Conservation (phyloP, 2,888 invertebrate genomes). For the Drosophila picticornis region DNA sequence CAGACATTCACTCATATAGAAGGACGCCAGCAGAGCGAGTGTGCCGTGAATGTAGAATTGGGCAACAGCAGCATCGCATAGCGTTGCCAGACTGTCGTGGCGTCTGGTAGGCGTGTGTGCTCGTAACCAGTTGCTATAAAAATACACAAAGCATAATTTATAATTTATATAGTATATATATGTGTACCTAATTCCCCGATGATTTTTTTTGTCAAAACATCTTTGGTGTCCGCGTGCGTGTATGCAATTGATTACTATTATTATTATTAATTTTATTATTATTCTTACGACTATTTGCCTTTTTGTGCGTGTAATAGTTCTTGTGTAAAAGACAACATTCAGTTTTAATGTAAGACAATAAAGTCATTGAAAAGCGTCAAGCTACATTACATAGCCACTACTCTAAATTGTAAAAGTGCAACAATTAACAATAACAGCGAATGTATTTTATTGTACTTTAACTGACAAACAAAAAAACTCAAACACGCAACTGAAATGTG, state of each 20-base stretch:
- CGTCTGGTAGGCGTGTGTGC: conserved; percentile 3
- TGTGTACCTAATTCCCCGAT: conserved; percentile 29
- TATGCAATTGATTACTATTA: conserved; percentile 40
- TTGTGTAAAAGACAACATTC: conserved; percentile 60
- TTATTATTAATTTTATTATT: conserved; percentile 42
- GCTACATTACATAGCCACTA: conserved; percentile 38
- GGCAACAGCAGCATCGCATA: conserved; percentile 20
- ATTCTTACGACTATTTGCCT: conserved; percentile 37
- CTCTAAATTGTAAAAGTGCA: conserved; percentile 50
- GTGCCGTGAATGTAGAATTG: conserved; percentile 6
- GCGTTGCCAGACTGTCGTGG: conserved; percentile 28
- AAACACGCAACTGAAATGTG: conserved; percentile 44
- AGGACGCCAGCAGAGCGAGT: conserved; percentile 18
- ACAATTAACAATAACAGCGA: conserved; percentile 44
- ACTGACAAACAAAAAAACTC: conserved; percentile 19
- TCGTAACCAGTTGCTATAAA: conserved; percentile 31
- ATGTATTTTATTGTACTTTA: conserved; percentile 21
- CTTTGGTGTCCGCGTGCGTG: conserved; percentile 34
- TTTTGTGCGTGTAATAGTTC: conserved; percentile 46
- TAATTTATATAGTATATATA: conserved; percentile 35
- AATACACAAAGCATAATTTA: conserved; percentile 21
- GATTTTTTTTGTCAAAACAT: conserved; percentile 22
- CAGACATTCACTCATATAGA: conserved; percentile 29
- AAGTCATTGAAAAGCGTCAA: conserved; percentile 55
- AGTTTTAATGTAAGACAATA: conserved; percentile 65